Base-by-base conservation (phyloP, 2,888 invertebrate genomes). In the Helicoverpa assulta region DNA sequence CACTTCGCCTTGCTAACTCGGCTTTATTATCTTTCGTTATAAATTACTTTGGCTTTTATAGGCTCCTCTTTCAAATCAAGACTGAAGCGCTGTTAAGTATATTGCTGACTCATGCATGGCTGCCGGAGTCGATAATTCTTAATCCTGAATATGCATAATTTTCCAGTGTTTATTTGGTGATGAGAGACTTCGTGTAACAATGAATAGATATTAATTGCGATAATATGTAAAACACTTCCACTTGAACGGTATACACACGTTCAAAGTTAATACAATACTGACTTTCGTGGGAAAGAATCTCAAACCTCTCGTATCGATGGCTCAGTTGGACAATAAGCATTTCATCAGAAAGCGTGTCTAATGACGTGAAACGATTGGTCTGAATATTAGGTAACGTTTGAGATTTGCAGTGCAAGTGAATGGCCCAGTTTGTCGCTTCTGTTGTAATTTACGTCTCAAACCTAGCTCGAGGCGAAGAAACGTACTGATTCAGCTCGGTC, bases 131-230 rank as follows among this genome's bases (percentile, higher is more conserved):
- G 2, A 26, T 26, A 2, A 26, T 61, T n/a, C 52, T 55, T 65
- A 58, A 62, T 19, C 33, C n/a, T 33, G 60, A 55, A 63, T 70
- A 76, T 82, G 62, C 74, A 57, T 53, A 54, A 33, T 70, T 77
- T 85, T 81, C 87, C 10, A 33, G 10, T 4, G 2, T 26, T 4
- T 26, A 26, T 26, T 26, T 26, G 33, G 33, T 6, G 8, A 10
- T 33, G 7, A 33, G 10, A 93, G 92, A 92, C 90, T 91, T 91
- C 86, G 83, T 14, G 60, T 79, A 60, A 59, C 82, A 85, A 82
- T 93, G 89, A 93, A 94, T 94, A 92, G 89, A 82, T 89, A 88
- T 88, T 93, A 93, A 94, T 94, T 94, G 91, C 88, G 83, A 87
- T 85, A 87, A 90, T 26, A 91, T 88, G 88, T 88, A 87, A 84